Base-by-base conservation (phyloP, 2,113 vertebrate species). In the Typhlomys cinereus region DNA sequence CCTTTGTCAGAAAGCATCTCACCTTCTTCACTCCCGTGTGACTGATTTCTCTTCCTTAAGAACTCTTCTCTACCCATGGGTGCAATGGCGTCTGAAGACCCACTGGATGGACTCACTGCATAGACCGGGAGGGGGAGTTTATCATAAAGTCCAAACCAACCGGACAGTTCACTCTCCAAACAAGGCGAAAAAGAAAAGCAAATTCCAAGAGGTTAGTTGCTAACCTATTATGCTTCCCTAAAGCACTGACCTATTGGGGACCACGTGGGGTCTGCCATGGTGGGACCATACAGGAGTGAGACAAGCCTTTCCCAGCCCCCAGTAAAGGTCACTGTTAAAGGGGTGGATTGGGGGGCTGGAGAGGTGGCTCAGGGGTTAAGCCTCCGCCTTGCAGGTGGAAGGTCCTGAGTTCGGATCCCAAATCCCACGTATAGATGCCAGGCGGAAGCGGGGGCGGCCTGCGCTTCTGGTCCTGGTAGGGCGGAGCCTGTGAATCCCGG, bases 231-330 rank as follows among this genome's bases (percentile, higher is more conserved):
- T n/a, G n/a, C 5, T 44, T 64, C 46, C 36, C 31, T 14, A 20
- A 85, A 62, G 25, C 62, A 25, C 50, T 13, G 25, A 54, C 69
- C 21, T 44, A 7, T 17, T 39, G n/a, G 66, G 61, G 52, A 8
- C 27, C 0, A 0, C 0, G 8, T 9, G 31, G 31, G 36, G 34
- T 14, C 21, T 4, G 1, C 34, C 8, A 2, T 5, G 5, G 44
- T 1, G 5, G 31, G 17, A 41, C 17, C 41, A 64, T 18, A 57
- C 1, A 1, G 25, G 20, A 41, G 6, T 80, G 52, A 69, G 41
- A 71, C 48, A 10, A 74, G n/a, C 59, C 75, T 18, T 61, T 85
- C 34, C 59, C 7, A n/a, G 20, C 18, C 20, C 13, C 27, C 36
- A 3, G 23, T 18, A 23, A 44, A 0, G 10, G 31, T 18, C 0